These are phyloP conservation scores for Hassar affinis DNA, from an alignment of 2,113 vertebrate species.

Conservation along the genomic window DNA sequence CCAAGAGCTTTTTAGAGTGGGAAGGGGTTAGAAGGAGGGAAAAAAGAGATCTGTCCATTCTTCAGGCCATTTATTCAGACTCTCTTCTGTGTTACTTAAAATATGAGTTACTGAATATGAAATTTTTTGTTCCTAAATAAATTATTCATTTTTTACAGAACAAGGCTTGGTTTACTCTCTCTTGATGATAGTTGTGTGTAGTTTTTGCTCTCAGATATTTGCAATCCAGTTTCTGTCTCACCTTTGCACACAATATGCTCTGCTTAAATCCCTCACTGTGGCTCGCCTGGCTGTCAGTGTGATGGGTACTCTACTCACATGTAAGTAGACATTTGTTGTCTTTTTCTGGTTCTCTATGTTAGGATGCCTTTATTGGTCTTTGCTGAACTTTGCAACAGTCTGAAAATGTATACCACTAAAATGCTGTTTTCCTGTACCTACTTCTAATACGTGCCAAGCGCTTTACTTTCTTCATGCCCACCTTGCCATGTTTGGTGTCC, in stretches of 20 bases:
- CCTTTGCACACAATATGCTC: constrained; percentile 91
- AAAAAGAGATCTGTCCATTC: neutral
- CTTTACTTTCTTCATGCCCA: constrained; percentile 93
- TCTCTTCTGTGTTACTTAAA: neutral
- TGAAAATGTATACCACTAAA: neutral
- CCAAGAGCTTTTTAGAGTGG: too few species aligned
- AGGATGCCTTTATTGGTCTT: constrained; percentile 11
- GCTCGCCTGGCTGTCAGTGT: constrained; percentile 92
- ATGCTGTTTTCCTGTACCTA: constrained; percentile 54
- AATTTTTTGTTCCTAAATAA: constrained; percentile 10
- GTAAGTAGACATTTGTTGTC: constrained; percentile 60
- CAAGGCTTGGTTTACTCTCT: neutral
- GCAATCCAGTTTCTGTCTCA: constrained; percentile 94
- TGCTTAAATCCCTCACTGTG: constrained; percentile 95
- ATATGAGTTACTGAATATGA: neutral
- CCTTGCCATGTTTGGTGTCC: constrained; percentile 90
- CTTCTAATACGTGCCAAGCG: constrained; percentile 93
- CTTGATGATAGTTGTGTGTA: constrained; percentile 22
- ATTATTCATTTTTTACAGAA: neutral
- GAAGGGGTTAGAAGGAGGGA: too few species aligned
- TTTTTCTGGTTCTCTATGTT: constrained; percentile 2
- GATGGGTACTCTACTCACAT: constrained; percentile 95
- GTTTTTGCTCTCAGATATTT: constrained; percentile 82
- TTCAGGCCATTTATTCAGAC: neutral
- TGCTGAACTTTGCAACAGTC: constrained; percentile 20